phyloP scores from a whole-genome alignment of 64 coral and sea anemone species.

The Astreopora myriophthalma region DNA sequence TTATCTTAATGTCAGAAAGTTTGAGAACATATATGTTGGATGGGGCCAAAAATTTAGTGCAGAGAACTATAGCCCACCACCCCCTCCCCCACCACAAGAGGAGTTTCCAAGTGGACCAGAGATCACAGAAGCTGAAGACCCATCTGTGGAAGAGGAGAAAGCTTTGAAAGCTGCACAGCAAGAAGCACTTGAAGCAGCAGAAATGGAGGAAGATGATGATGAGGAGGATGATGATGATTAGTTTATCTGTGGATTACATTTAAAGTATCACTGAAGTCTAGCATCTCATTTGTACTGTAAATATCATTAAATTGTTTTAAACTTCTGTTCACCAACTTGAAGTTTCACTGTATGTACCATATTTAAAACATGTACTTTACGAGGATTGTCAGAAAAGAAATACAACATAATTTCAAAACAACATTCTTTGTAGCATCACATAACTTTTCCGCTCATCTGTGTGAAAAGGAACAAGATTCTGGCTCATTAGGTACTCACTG shows the following conservation, averaged over 20 bases:
- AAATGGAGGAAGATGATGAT: constrained; percentile 94
- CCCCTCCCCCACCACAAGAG: constrained; percentile 92
- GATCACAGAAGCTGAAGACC: constrained; percentile 95
- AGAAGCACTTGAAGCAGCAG: constrained; percentile 87
- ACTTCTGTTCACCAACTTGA: neutral
- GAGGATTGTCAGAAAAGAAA: no score
- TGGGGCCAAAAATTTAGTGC: constrained; percentile 95
- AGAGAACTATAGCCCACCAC: constrained; percentile 98
- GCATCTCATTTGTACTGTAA: neutral
- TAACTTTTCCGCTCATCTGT: no score
- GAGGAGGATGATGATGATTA: constrained; percentile 98
- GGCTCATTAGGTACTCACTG: no score
- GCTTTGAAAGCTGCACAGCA: constrained; percentile 95
- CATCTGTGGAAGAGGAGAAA: constrained; percentile 97
- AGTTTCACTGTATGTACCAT: neutral
- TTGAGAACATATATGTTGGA: constrained; percentile 98
- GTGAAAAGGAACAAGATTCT: no score
- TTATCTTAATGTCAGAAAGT: constrained; percentile 68
- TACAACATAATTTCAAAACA: no score
- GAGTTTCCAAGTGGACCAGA: constrained; percentile 98
- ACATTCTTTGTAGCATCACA: no score
- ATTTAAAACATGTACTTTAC: no score
- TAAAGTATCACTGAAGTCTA: neutral
- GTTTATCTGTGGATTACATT: neutral
- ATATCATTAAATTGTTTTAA: neutral